Evolutionary conservation across 2,113 vertebrate genomes (phyloP).

Genomic region (Sinocyclocheilus rhinocerous): DNA sequence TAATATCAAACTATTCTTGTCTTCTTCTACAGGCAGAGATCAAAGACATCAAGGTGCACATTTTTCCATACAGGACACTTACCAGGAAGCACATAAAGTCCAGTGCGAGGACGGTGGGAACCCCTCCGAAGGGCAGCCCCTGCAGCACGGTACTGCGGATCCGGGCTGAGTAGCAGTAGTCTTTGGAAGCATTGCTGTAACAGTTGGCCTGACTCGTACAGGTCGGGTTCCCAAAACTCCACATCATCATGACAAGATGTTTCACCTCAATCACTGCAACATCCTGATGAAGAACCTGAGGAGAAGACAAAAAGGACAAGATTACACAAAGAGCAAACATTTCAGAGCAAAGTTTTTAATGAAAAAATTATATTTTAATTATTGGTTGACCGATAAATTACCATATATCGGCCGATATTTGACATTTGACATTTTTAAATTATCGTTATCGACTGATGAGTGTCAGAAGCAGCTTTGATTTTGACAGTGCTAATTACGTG

Average conservation of each 20-base stretch:
- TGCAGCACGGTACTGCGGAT: slow-evolving; percentile 97
- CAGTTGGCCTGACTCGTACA: slow-evolving; percentile 70
- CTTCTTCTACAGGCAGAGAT: not conserved
- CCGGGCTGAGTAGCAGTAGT: slow-evolving; percentile 93
- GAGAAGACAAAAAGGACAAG: not conserved
- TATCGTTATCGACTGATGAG: too few relatives aligned
- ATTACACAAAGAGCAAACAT: too few relatives aligned
- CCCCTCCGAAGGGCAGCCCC: slow-evolving; percentile 93
- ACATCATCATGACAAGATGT: slow-evolving; percentile 78
- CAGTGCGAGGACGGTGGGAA: slow-evolving; percentile 93
- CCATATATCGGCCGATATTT: too few relatives aligned
- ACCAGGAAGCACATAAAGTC: slow-evolving; percentile 99
- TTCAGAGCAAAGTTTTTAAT: too few relatives aligned
- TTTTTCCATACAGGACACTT: slow-evolving; percentile 57
- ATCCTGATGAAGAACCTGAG: slow-evolving; percentile 69
- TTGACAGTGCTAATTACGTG: too few relatives aligned
- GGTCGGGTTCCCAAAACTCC: slow-evolving; percentile 70
- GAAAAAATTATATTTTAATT: too few relatives aligned
- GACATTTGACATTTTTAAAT: too few relatives aligned
- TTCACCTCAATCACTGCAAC: slow-evolving; percentile 81
- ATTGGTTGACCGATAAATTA: too few relatives aligned
- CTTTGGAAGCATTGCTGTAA: slow-evolving; percentile 81
- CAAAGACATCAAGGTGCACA: too few relatives aligned
- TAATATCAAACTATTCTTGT: not conserved
- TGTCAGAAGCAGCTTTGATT: too few relatives aligned